phyloP scores from a whole-genome alignment of 2,888 invertebrate genomes.

The Phlogophora meticulosa region DNA sequence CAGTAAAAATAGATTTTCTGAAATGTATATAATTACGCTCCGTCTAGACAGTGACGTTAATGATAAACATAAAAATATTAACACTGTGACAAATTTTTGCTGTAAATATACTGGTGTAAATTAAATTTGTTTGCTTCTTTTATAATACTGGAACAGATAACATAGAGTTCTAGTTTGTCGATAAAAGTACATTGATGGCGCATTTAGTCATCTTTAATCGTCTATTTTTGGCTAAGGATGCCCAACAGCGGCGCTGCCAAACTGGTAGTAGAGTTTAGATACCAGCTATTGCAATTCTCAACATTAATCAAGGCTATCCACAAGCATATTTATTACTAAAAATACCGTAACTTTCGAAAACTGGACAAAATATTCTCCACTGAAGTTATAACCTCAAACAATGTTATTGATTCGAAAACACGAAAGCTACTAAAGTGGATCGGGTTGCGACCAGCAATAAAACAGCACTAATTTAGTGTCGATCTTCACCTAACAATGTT shows the following conservation, averaged over 20 bases:
- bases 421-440: conserved; percentile 38
- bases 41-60: too few species aligned
- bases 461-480: conserved; percentile 49
- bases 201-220: conserved; percentile 23
- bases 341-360: background rate
- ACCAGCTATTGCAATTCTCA: conserved; percentile 7
- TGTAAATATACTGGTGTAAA: background rate
- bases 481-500: conserved; percentile 78
- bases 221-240: conserved; percentile 40
- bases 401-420: conserved; percentile 48
- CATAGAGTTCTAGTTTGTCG: conserved; percentile 13
- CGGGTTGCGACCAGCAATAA: conserved; percentile 49
- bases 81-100: background rate
- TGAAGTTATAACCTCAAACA: conserved; percentile 20
- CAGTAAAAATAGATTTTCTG: conserved; percentile 19
- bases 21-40: background rate
- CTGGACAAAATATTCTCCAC: conserved; percentile 3
- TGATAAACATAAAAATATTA: too few species aligned
- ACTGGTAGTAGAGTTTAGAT: conserved; percentile 28
- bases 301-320: background rate
- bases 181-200: conserved; percentile 23
- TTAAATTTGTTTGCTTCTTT: background rate
- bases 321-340: background rate
- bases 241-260: conserved; percentile 26
- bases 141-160: background rate